These are phyloP conservation scores for Linnaemya vulpina DNA, from an alignment of 2,888 invertebrate species.

Conservation along the genomic window DNA sequence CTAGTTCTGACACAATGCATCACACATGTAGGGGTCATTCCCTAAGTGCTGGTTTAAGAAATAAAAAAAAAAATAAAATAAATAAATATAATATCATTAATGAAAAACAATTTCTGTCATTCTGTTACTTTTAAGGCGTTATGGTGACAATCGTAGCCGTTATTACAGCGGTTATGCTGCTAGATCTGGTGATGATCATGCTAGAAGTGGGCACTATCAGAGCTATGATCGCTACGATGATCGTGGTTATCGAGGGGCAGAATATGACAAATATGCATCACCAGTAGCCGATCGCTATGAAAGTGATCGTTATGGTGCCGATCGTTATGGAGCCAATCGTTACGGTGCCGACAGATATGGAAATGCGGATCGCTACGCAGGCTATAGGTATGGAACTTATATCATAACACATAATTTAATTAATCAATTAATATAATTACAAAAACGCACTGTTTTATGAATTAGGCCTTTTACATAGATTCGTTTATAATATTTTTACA, in stretches of 20 bases:
- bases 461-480: too few species aligned
- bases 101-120: not conserved
- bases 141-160: conserved; percentile 73
- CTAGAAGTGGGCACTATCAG: conserved; percentile 75
- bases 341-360: conserved; percentile 47
- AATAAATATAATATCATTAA: not conserved
- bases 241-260: conserved; percentile 74
- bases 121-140: conserved; percentile 28
- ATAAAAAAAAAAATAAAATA: too few species aligned
- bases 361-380: conserved; percentile 34
- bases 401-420: too few species aligned
- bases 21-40: too few species aligned
- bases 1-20: too few species aligned
- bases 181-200: conserved; percentile 78
- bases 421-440: too few species aligned
- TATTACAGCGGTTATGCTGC: conserved; percentile 75
- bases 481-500: not conserved
- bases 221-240: conserved; percentile 79
- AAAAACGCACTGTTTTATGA: too few species aligned
- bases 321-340: conserved; percentile 36
- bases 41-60: too few species aligned
- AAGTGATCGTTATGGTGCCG: conserved; percentile 62
- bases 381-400: conserved; percentile 46
- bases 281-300: conserved; percentile 62
- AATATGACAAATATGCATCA: conserved; percentile 56